A percentile compares a stretch with the other conserved stretches of the same genome.
phyloP scores from a whole-genome alignment of 2,888 invertebrate species.

The Uloborus plumipes region DNA sequence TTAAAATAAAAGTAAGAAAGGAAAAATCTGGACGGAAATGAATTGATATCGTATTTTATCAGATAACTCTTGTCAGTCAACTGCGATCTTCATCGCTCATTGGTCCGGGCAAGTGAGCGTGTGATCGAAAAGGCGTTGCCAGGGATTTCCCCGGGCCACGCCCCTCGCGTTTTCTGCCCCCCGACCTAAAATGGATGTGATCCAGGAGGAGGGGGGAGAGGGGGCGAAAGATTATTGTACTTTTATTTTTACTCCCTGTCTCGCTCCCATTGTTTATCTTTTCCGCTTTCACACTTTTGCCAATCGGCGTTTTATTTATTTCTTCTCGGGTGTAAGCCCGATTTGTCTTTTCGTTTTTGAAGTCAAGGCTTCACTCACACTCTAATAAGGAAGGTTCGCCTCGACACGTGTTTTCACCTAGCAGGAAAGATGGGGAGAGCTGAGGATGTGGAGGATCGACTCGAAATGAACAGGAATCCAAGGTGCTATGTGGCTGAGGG shows the following conservation, averaged over 20 bases:
- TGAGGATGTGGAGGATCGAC: too few species aligned
- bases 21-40: slow-evolving; percentile 58
- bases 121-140: slow-evolving; percentile 61
- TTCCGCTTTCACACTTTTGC: slow-evolving; percentile 56
- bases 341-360: too few species aligned
- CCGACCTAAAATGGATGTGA: too few species aligned
- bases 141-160: slow-evolving; percentile 50
- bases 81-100: slow-evolving; percentile 57
- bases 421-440: slow-evolving; percentile 1
- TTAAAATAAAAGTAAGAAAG: slow-evolving; percentile 32
- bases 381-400: too few species aligned
- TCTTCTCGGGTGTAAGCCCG: too few species aligned
- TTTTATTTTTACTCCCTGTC: neutral
- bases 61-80: slow-evolving; percentile 61
- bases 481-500: too few species aligned
- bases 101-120: slow-evolving; percentile 60
- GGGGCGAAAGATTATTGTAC: too few species aligned
- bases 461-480: too few species aligned
- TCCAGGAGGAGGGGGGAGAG: too few species aligned
- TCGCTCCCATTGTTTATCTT: slow-evolving; percentile 47
- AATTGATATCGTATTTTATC: slow-evolving; percentile 64
- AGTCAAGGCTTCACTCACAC: too few species aligned
- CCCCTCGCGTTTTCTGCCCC: slow-evolving; percentile 50
- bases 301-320: too few species aligned
- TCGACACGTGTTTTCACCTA: too few species aligned